phyloP scores from a whole-genome alignment of 2,888 invertebrate species.

The Noctua fimbriata region DNA sequence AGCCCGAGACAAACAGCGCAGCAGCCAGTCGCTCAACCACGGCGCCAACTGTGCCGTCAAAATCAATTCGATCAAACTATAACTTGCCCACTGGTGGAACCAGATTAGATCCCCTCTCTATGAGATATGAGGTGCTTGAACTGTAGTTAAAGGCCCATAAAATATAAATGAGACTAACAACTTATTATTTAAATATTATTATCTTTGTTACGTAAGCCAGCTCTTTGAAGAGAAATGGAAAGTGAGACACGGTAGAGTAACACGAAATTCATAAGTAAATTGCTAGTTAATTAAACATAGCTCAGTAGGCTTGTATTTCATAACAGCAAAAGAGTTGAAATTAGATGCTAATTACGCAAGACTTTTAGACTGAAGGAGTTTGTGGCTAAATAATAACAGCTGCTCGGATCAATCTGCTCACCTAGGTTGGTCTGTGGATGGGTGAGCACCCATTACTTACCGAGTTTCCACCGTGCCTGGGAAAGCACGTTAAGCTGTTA shows the following conservation, averaged over 20 bases:
- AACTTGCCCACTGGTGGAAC: background rate
- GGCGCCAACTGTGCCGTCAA: background rate
- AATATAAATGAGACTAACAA: background rate
- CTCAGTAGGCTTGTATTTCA: background rate
- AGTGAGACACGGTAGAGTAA: slow-evolving; percentile 26
- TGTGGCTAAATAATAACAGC: too few relatives aligned
- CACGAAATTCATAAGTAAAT: slow-evolving; percentile 11
- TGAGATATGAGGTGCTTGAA: background rate
- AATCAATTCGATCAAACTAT: background rate
- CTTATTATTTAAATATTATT: slow-evolving; percentile 5
- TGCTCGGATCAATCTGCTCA: too few relatives aligned
- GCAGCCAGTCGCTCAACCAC: background rate
- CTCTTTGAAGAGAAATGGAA: slow-evolving; percentile 27
- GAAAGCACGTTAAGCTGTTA: too few relatives aligned
- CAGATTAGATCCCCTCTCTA: background rate
- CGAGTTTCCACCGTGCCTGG: too few relatives aligned
- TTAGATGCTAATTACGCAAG: background rate
- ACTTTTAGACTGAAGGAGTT: too few relatives aligned
- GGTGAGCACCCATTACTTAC: too few relatives aligned
- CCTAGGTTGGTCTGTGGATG: too few relatives aligned
- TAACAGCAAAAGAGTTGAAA: background rate
- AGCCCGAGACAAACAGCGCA: background rate
- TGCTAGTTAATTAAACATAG: slow-evolving; percentile 23
- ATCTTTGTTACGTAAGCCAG: slow-evolving; percentile 18
- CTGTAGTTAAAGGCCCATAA: background rate